Evolutionary conservation across 1,140 invertebrate genomes (phyloP).

Genomic region (Zaprionus ghesquierei): DNA sequence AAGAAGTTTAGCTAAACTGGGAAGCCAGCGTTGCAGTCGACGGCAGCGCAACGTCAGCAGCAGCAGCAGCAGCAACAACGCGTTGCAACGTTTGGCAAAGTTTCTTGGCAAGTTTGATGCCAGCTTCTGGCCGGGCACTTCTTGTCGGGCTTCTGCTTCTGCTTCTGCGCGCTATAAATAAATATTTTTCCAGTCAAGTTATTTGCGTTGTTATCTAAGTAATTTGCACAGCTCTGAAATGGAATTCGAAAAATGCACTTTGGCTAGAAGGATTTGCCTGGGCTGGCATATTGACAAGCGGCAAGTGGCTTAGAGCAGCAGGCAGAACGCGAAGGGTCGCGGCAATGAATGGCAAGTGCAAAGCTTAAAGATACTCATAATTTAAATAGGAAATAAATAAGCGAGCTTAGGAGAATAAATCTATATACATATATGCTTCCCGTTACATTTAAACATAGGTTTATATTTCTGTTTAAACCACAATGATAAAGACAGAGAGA

Average conservation of each 20-base stretch:
- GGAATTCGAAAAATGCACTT: slow-evolving; percentile 33
- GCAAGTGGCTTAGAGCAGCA: slow-evolving; percentile 1
- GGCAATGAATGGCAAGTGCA: neutral
- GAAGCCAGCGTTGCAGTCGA: slow-evolving; percentile 49
- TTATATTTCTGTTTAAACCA: neutral
- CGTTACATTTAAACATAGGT: too few species aligned
- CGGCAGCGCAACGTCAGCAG: slow-evolving; percentile 30
- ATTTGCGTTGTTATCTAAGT: slow-evolving; percentile 35
- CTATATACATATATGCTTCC: too few species aligned
- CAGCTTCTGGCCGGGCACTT: neutral
- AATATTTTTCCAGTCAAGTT: slow-evolving; percentile 39
- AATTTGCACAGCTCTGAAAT: slow-evolving; percentile 28
- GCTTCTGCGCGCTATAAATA: slow-evolving; percentile 20
- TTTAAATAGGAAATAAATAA: neutral
- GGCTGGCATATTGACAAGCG: slow-evolving; percentile 14
- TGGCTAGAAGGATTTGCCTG: neutral
- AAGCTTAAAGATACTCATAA: neutral
- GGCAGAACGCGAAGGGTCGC: neutral
- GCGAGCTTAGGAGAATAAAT: too few species aligned
- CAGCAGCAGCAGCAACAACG: slow-evolving; percentile 26
- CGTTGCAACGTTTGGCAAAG: slow-evolving; percentile 48
- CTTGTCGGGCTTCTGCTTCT: neutral
- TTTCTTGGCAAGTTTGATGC: slow-evolving; percentile 47
- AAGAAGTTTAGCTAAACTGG: slow-evolving; percentile 57
- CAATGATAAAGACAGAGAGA: neutral